A percentile compares a stretch with the other conserved stretches of the same genome.
These are phyloP conservation scores for Zoanthus sociatus DNA, from an alignment of 92 coral and sea anemone species.

Conservation along the genomic window DNA sequence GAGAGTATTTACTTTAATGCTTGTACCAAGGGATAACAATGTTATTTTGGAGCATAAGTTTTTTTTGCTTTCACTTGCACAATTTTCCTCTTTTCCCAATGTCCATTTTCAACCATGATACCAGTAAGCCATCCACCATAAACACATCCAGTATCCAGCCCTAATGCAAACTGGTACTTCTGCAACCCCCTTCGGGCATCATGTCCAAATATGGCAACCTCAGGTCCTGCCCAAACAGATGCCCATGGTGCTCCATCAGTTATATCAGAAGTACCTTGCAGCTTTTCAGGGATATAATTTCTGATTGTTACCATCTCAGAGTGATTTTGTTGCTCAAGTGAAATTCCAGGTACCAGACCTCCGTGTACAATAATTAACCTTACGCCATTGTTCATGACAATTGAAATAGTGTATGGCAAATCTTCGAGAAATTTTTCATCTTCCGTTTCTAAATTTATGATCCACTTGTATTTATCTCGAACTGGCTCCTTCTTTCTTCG, in stretches of 20 bases:
- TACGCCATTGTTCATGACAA: slow-evolving; percentile 63
- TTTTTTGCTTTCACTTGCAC: slow-evolving; percentile 68
- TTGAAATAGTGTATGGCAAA: slow-evolving; percentile 72
- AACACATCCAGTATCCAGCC: slow-evolving; percentile 80
- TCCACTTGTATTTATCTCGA: slow-evolving; percentile 64
- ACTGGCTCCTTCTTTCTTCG: slow-evolving; percentile 59
- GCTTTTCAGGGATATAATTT: slow-evolving; percentile 70
- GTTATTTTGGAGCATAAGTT: slow-evolving; percentile 47
- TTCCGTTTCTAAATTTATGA: slow-evolving; percentile 58
- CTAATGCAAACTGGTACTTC: slow-evolving; percentile 64
- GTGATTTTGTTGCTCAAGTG: slow-evolving; percentile 68
- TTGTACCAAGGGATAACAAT: no score
- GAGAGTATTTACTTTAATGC: no score
- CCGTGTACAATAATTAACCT: slow-evolving; percentile 73
- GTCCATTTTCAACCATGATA: slow-evolving; percentile 63
- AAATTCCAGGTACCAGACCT: slow-evolving; percentile 77
- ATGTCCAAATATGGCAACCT: slow-evolving; percentile 80
- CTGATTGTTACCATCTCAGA: slow-evolving; percentile 72
- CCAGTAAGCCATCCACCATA: slow-evolving; percentile 82
- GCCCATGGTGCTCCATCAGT: slow-evolving; percentile 80
- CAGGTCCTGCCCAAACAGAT: slow-evolving; percentile 74
- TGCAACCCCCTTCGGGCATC: slow-evolving; percentile 84
- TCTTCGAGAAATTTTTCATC: slow-evolving; percentile 67
- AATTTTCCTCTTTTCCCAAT: slow-evolving; percentile 63
- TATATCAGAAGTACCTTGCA: slow-evolving; percentile 51